Conservation (phyloP, 2,888 invertebrate genomes). For the Lasioglossum morio region DNA sequence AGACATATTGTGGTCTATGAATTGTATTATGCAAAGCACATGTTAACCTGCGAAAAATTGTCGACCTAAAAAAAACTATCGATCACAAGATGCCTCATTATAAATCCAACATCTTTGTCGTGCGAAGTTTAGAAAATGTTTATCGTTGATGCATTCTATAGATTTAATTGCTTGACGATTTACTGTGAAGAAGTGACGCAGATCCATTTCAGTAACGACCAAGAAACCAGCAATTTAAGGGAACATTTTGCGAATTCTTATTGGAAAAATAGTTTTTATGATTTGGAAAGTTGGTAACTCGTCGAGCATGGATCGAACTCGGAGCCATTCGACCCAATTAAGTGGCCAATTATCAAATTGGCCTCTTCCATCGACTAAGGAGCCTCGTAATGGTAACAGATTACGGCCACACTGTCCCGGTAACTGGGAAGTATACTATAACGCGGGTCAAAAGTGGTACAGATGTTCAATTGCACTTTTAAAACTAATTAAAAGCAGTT, state of each 20-base stretch:
- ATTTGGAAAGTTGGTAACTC: background rate
- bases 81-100: no score
- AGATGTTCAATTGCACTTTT: conserved; percentile 11
- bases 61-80: no score
- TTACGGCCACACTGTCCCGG: conserved; percentile 1
- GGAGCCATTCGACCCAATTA: conserved; percentile 4
- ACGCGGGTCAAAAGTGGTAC: conserved; percentile 2
- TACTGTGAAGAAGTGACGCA: background rate
- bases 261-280: background rate
- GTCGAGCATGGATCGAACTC: background rate
- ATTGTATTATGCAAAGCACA: no score
- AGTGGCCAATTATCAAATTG: conserved; percentile 9
- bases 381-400: conserved; percentile 8
- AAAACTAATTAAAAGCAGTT: conserved; percentile 18
- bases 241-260: background rate
- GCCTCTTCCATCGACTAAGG: conserved; percentile 3
- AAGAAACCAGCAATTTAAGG: background rate
- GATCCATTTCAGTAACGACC: background rate
- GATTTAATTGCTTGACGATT: background rate
- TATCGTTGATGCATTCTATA: no score
- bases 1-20: no score
- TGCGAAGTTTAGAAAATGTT: no score
- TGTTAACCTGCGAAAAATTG: no score
- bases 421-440: background rate
- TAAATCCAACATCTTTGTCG: no score